These are phyloP conservation scores for Blastobasis lacticolella DNA, from an alignment of 2,888 invertebrate species.

Conservation along the genomic window DNA sequence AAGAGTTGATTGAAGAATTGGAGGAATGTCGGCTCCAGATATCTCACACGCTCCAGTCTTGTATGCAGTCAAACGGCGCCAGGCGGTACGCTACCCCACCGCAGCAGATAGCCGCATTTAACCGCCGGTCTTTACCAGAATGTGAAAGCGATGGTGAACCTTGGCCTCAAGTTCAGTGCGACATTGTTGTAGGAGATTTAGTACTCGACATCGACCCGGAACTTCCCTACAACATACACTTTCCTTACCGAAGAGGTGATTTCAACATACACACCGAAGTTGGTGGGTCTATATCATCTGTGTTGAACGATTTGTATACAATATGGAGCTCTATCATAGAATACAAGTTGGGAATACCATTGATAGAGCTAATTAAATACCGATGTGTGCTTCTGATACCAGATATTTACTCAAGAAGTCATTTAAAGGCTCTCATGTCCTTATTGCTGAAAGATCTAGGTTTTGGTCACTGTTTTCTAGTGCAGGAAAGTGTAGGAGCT, in stretches of 20 bases:
- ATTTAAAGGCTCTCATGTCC: slow-evolving; percentile 88
- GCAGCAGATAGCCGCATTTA: slow-evolving; percentile 91
- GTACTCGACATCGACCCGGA: slow-evolving; percentile 80
- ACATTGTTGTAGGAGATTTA: slow-evolving; percentile 85
- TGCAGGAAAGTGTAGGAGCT: slow-evolving; percentile 79
- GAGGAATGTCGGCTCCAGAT: slow-evolving; percentile 89
- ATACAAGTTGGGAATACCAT: slow-evolving; percentile 82
- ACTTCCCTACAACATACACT: slow-evolving; percentile 88
- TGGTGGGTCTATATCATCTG: slow-evolving; percentile 89
- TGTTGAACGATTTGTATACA: slow-evolving; percentile 87
- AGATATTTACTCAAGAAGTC: slow-evolving; percentile 89
- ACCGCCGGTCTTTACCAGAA: slow-evolving; percentile 85
- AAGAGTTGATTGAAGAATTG: slow-evolving; percentile 82
- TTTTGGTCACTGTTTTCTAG: slow-evolving; percentile 87
- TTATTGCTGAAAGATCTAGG: slow-evolving; percentile 86
- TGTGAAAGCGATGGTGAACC: slow-evolving; percentile 71
- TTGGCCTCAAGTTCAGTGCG: slow-evolving; percentile 78
- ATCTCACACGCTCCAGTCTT: slow-evolving; percentile 89
- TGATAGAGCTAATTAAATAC: slow-evolving; percentile 82
- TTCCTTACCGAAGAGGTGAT: slow-evolving; percentile 91
- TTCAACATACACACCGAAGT: slow-evolving; percentile 88
- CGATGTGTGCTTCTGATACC: slow-evolving; percentile 91
- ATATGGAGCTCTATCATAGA: slow-evolving; percentile 91
- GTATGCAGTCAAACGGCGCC: slow-evolving; percentile 87
- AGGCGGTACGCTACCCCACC: slow-evolving; percentile 89